Conservation (phyloP, 2,888 invertebrate genomes). For the Scaptomyza tumidula region DNA sequence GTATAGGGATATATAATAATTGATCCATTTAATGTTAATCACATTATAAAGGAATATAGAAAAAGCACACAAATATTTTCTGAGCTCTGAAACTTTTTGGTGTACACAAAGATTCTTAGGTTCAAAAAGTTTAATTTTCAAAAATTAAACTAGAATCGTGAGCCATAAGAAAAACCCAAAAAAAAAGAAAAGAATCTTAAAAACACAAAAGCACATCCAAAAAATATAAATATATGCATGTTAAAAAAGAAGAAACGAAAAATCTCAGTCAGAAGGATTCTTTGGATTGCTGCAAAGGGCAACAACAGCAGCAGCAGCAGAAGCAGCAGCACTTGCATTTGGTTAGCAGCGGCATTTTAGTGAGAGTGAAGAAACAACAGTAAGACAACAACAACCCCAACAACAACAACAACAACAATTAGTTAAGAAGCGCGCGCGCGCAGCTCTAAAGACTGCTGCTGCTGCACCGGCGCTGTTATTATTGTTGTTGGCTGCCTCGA, state of each 20-base stretch:
- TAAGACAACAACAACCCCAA: slow-evolving; percentile 34
- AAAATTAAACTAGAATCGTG: not conserved
- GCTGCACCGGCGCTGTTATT: slow-evolving; percentile 18
- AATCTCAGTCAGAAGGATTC: slow-evolving; percentile 38
- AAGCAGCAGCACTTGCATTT: slow-evolving; percentile 71
- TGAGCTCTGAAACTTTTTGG: too few relatives aligned
- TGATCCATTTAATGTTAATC: too few relatives aligned
- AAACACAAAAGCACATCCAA: not conserved
- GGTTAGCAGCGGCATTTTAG: slow-evolving; percentile 73
- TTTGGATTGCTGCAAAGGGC: slow-evolving; percentile 45
- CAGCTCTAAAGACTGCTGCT: slow-evolving; percentile 28
- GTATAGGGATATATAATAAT: too few relatives aligned
- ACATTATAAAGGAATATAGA: too few relatives aligned
- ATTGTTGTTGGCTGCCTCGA: slow-evolving; percentile 22
- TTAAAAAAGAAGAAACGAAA: slow-evolving; percentile 3
- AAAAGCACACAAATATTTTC: too few relatives aligned
- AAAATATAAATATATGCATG: not conserved
- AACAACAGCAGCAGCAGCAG: not conserved
- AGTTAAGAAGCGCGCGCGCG: slow-evolving; percentile 56
- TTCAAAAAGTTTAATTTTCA: not conserved
- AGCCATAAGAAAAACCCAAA: not conserved
- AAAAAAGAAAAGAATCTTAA: not conserved
- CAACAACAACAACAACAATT: slow-evolving; percentile 42
- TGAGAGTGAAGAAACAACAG: slow-evolving; percentile 73
- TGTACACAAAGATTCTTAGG: too few relatives aligned